Evolutionary conservation across 2,113 vertebrate genomes (phyloP).

Genomic region (Chionomys nivalis): DNA sequence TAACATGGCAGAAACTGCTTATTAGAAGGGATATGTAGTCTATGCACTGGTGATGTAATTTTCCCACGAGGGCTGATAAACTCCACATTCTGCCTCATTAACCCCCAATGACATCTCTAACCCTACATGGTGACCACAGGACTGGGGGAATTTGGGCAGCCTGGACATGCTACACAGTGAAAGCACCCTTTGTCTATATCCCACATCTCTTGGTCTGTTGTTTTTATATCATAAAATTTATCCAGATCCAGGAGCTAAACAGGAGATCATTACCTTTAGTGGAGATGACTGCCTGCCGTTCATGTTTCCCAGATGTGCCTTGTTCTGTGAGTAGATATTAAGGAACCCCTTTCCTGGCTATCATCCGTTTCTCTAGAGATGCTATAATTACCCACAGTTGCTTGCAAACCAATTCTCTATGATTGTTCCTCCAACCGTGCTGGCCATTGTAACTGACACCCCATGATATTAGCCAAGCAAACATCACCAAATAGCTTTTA

Average conservation of each 20-base stretch:
- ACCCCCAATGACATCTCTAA: neutral
- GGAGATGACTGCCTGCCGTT: neutral
- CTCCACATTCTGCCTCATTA: neutral
- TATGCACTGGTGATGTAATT: neutral
- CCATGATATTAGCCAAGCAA: neutral
- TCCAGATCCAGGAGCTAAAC: neutral
- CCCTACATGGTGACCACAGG: neutral
- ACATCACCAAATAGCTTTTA: neutral
- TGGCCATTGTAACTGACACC: neutral
- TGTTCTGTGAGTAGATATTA: neutral
- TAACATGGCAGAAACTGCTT: neutral
- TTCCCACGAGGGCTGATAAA: neutral
- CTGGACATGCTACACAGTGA: neutral
- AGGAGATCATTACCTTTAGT: neutral
- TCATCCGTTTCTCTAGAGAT: neutral
- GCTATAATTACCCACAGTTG: neutral
- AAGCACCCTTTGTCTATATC: neutral
- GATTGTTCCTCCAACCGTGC: neutral
- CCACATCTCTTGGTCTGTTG: neutral
- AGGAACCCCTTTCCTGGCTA: neutral
- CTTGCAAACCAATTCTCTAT: neutral
- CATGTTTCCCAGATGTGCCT: neutral
- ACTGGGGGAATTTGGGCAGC: neutral
- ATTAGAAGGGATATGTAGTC: neutral
- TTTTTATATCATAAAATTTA: neutral